Percentiles rank a stretch among this genome's conserved stretches.
phyloP scores from a whole-genome alignment of 1,140 invertebrate species.

The Acromyrmex heyeri region DNA sequence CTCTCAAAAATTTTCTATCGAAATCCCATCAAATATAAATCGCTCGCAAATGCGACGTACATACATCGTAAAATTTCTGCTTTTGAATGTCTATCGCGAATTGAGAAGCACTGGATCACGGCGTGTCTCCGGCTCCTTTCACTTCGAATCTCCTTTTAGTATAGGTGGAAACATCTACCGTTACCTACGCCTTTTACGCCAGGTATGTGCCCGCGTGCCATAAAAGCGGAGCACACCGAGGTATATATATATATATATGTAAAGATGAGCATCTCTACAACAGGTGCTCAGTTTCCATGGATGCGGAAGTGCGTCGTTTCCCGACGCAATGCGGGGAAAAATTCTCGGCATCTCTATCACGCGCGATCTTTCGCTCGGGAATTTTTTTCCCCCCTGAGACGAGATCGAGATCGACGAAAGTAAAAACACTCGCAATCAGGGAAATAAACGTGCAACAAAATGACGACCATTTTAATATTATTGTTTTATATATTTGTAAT shows the following conservation, averaged over 20 bases:
- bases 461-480: slow-evolving; percentile 12
- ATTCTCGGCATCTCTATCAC: slow-evolving; percentile 40
- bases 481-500: slow-evolving; percentile 15
- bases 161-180: slow-evolving; percentile 76
- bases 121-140: slow-evolving; percentile 69
- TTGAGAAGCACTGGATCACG: slow-evolving; percentile 70
- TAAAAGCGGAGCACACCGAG: slow-evolving; percentile 67
- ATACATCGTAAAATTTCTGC: slow-evolving; percentile 7
- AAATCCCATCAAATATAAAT: background rate
- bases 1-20: background rate
- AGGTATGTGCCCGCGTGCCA: slow-evolving; percentile 67
- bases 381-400: background rate
- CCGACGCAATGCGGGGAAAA: slow-evolving; percentile 34
- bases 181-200: slow-evolving; percentile 67
- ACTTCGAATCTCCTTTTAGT: slow-evolving; percentile 73
- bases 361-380: slow-evolving; percentile 41
- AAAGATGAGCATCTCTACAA: slow-evolving; percentile 69
- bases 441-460: slow-evolving; percentile 17
- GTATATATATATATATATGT: slow-evolving; percentile 60
- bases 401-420: background rate
- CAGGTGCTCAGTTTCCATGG: slow-evolving; percentile 73
- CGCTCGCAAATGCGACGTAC: background rate
- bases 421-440: background rate
- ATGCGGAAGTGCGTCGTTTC: slow-evolving; percentile 67
- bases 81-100: slow-evolving; percentile 26